Percentiles rank a stretch among this genome's conserved stretches.
Conservation (phyloP, 2,888 invertebrate genomes). For the Slavum lentiscoides region DNA sequence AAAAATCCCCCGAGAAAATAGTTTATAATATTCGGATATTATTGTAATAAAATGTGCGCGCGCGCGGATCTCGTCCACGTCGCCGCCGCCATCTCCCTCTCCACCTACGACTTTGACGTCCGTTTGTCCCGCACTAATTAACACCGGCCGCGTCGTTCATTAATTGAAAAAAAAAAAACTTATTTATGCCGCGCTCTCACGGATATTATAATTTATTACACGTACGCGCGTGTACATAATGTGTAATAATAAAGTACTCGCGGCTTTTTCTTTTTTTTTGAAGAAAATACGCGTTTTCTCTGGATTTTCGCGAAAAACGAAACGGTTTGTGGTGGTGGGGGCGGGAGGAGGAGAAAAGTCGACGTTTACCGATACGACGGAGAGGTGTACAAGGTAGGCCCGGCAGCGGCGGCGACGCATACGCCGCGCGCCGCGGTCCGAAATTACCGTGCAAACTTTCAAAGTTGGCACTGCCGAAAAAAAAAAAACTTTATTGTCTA, state of each 20-base stretch:
- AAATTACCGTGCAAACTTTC: conserved; percentile 54
- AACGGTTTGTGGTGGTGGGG: not conserved
- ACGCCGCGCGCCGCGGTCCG: conserved; percentile 7
- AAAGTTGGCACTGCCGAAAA: conserved; percentile 54
- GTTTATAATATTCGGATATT: not conserved
- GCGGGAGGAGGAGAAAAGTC: not conserved
- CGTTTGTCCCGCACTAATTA: conserved; percentile 35
- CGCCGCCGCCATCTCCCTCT: not conserved
- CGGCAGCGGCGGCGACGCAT: not conserved
- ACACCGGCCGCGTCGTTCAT: conserved; percentile 25
- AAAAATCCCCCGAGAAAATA: not conserved
- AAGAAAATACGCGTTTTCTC: too few relatives aligned
- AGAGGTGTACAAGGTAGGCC: not conserved
- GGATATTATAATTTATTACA: not conserved
- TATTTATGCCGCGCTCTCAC: conserved; percentile 18
- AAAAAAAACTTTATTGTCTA: conserved; percentile 49
- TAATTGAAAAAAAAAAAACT: conserved; percentile 22
- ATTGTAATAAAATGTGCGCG: not conserved
- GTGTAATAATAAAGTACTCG: not conserved
- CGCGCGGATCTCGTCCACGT: not conserved
- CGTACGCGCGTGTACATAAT: too few relatives aligned
- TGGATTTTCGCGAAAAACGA: not conserved
- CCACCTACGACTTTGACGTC: too few relatives aligned
- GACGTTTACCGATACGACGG: not conserved
- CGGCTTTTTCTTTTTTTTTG: not conserved